Evolutionary conservation across 2,888 invertebrate species (phyloP), one percentile per base, ranked within the genome.

Genomic region (Ormia ochracea): DNA sequence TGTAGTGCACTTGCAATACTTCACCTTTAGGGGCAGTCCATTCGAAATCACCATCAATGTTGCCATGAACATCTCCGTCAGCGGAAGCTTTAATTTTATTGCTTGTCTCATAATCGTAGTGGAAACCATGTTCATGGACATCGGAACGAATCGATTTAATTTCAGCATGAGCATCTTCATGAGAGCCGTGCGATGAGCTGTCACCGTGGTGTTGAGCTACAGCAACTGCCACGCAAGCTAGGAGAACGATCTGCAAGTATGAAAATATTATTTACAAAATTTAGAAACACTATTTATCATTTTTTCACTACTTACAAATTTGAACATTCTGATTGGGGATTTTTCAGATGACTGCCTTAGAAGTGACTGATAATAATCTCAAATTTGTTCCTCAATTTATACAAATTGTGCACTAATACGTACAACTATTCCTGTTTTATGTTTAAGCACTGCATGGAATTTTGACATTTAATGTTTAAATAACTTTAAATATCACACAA

Each of bases 101-200:
- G 78, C 50, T 83, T 33, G 86, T 85, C 50, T 84, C 85, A 19
- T 84, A 63, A 7, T 33, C 59, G 7, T 81, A 69, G 9, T 84
- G 73, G 73, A 86, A 88, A 19, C 88, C 89, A 72, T 88, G 83
- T 50, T 79, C 23, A 3, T 82, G 79, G 0, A 89, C 81, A 52
- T 88, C 85, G 12, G 82, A 31, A 10, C 10, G 2, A 31, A 9
- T 9, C 1, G 4, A 31, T 31, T 31, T 4, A 31, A 4, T 31
- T 31, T 31, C 31, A 7, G 31, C 7, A 31, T 31, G 31, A 3
- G 31, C 31, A 31, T 31, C 31, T 31, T 31, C 10, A 31, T 78
- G 48, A 4, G 59, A 45, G 21, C 3, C 59, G 33, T 52, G 12
- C 3, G 59, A 28, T 43, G 48, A 58, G 28, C 28, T 28, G 28